Percentiles rank a stretch among this genome's conserved stretches.
These are phyloP conservation scores for Eurytoma californica DNA, from an alignment of 2,888 invertebrate genomes.

Conservation along the genomic window DNA sequence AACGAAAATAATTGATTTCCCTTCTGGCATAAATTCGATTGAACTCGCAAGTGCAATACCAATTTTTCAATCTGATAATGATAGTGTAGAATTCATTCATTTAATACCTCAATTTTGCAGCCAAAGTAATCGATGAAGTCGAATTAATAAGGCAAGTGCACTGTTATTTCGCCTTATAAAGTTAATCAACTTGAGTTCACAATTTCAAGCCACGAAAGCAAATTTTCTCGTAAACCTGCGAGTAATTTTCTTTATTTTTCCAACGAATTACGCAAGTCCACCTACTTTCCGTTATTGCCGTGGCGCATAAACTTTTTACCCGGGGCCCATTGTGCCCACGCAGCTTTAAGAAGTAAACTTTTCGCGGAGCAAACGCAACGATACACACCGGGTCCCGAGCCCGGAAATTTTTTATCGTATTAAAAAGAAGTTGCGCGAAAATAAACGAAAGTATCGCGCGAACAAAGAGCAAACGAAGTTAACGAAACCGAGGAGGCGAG, in stretches of 20 bases:
- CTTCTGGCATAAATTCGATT: background rate
- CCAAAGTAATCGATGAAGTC: constrained; percentile 6
- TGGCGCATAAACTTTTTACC: too few species aligned
- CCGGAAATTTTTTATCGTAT: background rate
- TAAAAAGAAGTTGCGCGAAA: constrained; percentile 6
- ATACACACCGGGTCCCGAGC: too few species aligned
- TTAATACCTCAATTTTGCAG: background rate
- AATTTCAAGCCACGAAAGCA: background rate
- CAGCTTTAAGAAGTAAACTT: too few species aligned
- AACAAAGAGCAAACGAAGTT: constrained; percentile 22
- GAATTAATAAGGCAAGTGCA: constrained; percentile 10
- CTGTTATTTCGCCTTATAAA: constrained; percentile 22
- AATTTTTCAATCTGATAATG: constrained; percentile 34
- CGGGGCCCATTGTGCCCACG: too few species aligned
- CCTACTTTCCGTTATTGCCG: too few species aligned
- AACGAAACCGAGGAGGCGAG: constrained; percentile 5
- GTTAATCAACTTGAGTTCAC: constrained; percentile 7
- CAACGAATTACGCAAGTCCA: too few species aligned
- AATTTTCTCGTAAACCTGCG: too few species aligned
- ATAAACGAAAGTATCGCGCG: constrained; percentile 7
- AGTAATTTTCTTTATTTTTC: too few species aligned
- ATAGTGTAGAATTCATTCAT: constrained; percentile 3
- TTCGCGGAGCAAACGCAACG: too few species aligned
- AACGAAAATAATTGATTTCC: too few species aligned
- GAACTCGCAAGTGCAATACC: background rate